Base-by-base conservation (phyloP, 2,888 invertebrate species). In the Lasioglossum oenotherae region DNA sequence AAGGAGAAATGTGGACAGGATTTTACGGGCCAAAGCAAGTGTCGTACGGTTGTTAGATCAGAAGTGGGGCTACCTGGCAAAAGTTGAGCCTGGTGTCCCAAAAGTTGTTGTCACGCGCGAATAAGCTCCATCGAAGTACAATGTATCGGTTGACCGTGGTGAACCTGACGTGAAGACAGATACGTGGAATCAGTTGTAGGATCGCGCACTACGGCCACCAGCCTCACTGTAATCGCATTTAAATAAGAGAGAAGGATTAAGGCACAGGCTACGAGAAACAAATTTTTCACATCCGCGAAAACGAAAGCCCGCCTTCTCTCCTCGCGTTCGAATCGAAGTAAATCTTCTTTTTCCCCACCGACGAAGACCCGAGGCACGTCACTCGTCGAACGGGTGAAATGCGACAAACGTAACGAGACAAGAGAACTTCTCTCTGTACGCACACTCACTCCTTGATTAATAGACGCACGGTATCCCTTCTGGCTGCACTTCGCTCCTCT, bases 71-170 rank as follows among this genome's bases (percentile, higher is more conserved):
- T 90, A 89, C 89, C 90, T 91, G 92, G 87, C 86, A 75, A 75
- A 81, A 87, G 73, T 83, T 60, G 74, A 92, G 85, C 85, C 88
- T 81, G 90, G 85, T 85, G 82, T 90, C 86, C 86, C 89, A 74
- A 87, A 79, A 88, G 80, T 87, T 87, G 87, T 60, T 88, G 92
- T 93, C 93, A 92, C 91, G 91, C 92, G 86, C 79, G 81, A 81
- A 64, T 81, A 85, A 89, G 82, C 89, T 91, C 91, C 93, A 93
- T 93, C 82, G 91, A 82, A 81, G 88, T 73, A 72, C 83, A 78
- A 78, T 87, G 71, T 69, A 69, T 84, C 72, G 77, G 85, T 82
- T 74, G 87, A 80, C 84, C 80, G 73, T 78, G 80, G 82, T 64
- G 81, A 72, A 74, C 82, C 73, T 74, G 85, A 87, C 75, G 82